phyloP scores from a whole-genome alignment of 2,888 invertebrate genomes.

The Drosophila paramelanica region DNA sequence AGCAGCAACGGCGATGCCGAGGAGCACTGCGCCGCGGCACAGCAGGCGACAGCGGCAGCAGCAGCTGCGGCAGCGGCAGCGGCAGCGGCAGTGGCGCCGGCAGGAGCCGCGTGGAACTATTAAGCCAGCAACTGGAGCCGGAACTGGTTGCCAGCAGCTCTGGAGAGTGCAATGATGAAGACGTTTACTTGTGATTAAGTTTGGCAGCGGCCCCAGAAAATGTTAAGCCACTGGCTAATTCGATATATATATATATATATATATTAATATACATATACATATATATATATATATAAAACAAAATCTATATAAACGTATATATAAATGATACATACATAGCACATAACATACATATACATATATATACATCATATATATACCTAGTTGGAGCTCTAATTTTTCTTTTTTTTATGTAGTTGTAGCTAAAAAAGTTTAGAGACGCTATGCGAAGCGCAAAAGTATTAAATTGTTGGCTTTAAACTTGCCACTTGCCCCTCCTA shows the following conservation, averaged over 20 bases:
- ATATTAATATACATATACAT: slow-evolving; percentile 30
- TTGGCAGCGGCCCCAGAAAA: slow-evolving; percentile 60
- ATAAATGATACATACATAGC: slow-evolving; percentile 21
- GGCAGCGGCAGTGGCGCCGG: slow-evolving; percentile 32
- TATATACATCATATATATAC: slow-evolving; percentile 26
- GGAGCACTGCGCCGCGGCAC: slow-evolving; percentile 33
- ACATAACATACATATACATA: slow-evolving; percentile 26
- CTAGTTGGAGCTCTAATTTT: slow-evolving; percentile 26
- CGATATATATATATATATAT: slow-evolving; percentile 30
- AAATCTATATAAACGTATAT: slow-evolving; percentile 34
- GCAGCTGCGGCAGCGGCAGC: slow-evolving; percentile 45
- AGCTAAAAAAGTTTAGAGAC: slow-evolving; percentile 71
- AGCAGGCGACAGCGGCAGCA: slow-evolving; percentile 35
- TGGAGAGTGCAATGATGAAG: slow-evolving; percentile 56
- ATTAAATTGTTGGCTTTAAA: slow-evolving; percentile 68
- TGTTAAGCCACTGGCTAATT: slow-evolving; percentile 37
- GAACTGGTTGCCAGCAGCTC: slow-evolving; percentile 8
- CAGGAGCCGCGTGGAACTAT: slow-evolving; percentile 71
- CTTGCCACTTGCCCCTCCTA: slow-evolving; percentile 37
- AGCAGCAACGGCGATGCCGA: slow-evolving; percentile 70
- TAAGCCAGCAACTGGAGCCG: slow-evolving; percentile 41
- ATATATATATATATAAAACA: slow-evolving; percentile 26
- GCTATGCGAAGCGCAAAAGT: slow-evolving; percentile 76
- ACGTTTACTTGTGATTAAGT: slow-evolving; percentile 77
- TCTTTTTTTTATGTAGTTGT: slow-evolving; percentile 56